Evolutionary conservation across 2,113 vertebrate genomes (phyloP).

Genomic region (Oryzias melastigma): DNA sequence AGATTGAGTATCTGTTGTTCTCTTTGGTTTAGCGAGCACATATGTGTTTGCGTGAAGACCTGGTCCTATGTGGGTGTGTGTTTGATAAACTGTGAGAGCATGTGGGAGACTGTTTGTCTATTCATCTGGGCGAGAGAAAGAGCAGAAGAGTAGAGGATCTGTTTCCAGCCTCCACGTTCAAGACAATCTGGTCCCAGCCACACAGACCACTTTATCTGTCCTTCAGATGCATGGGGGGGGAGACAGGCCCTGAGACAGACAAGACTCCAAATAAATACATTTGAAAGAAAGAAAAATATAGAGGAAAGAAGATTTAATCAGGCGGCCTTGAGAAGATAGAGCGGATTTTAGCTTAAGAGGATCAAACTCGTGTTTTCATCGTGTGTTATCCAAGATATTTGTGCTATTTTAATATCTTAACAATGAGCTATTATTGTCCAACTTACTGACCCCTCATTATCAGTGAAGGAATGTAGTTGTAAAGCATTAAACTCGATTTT

Average conservation of each 20-base stretch:
- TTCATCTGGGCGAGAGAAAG: constrained; percentile 68
- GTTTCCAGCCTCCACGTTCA: constrained; percentile 66
- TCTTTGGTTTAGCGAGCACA: constrained; percentile 59
- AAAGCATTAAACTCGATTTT: too few species aligned
- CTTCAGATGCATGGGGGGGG: constrained; percentile 41
- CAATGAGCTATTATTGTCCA: constrained; percentile 30
- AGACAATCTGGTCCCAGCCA: constrained; percentile 71
- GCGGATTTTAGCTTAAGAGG: constrained; percentile 54
- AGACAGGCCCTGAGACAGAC: constrained; percentile 38
- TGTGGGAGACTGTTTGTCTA: constrained; percentile 81
- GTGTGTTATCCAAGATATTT: constrained; percentile 51
- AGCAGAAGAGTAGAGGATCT: constrained; percentile 65
- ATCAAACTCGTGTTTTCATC: constrained; percentile 51
- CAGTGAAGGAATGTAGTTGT: neutral
- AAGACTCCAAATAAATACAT: constrained; percentile 38
- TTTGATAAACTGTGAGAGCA: constrained; percentile 82
- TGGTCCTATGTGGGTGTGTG: constrained; percentile 77
- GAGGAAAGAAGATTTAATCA: constrained; percentile 33
- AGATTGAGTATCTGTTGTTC: constrained; percentile 64
- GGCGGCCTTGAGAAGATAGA: constrained; percentile 52
- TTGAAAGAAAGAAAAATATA: constrained; percentile 37
- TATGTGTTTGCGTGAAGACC: constrained; percentile 79
- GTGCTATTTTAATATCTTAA: constrained; percentile 36
- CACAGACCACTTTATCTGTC: constrained; percentile 66
- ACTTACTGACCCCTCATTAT: constrained; percentile 13